Percentiles rank a stretch among this genome's conserved stretches.
Conservation (phyloP, 2,888 invertebrate species). For the Lycophotia porphyrea region DNA sequence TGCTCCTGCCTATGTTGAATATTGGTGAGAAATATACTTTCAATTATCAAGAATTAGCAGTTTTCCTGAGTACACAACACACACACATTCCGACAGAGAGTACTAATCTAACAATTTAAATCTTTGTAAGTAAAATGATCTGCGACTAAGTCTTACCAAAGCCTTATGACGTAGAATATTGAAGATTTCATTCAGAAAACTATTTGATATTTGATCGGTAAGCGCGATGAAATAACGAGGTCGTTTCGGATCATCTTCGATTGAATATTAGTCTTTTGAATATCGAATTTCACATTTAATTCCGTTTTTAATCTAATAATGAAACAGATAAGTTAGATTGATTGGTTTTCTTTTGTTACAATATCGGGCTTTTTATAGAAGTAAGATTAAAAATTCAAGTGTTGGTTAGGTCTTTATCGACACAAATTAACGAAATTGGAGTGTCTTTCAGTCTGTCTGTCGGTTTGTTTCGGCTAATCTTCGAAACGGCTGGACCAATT, state of each 20-base stretch:
- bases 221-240: conserved; percentile 41
- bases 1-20: too few species aligned
- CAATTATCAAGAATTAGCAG: too few species aligned
- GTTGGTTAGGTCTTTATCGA: too few species aligned
- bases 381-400: neutral
- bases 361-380: too few species aligned
- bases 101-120: neutral
- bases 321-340: conserved; percentile 31
- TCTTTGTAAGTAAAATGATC: neutral
- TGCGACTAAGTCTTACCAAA: neutral
- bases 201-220: conserved; percentile 50
- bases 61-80: too few species aligned
- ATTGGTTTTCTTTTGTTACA: conserved; percentile 32
- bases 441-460: neutral
- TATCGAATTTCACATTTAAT: conserved; percentile 22
- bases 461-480: neutral
- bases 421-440: too few species aligned
- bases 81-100: too few species aligned
- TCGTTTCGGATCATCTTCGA: conserved; percentile 21
- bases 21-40: too few species aligned
- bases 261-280: conserved; percentile 21
- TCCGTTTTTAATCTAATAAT: conserved; percentile 28
- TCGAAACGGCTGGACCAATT: neutral
- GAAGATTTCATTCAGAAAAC: conserved; percentile 51
- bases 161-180: conserved; percentile 36